These are phyloP conservation scores for Macrotis lagotis DNA, from an alignment of 2,113 vertebrate species.

Conservation along the genomic window DNA sequence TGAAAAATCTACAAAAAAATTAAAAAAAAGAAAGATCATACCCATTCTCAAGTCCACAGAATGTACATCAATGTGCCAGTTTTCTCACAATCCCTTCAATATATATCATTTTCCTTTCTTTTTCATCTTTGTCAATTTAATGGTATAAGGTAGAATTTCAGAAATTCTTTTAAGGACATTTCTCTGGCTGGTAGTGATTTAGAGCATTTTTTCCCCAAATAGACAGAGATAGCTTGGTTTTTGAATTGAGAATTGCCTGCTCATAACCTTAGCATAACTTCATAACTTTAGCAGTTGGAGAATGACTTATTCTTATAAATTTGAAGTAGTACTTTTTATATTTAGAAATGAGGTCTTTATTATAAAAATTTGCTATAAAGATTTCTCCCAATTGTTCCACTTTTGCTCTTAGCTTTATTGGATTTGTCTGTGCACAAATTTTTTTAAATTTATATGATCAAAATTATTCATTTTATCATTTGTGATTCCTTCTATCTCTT, in stretches of 20 bases:
- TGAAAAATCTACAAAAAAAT: no score
- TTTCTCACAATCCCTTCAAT: not conserved
- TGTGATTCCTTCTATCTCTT: not conserved
- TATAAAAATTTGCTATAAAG: not conserved
- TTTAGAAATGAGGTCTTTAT: not conserved
- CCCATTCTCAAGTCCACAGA: no score
- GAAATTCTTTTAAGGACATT: not conserved
- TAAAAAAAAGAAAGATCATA: no score
- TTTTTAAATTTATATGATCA: not conserved
- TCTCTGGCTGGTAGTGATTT: not conserved
- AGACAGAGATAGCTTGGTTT: not conserved
- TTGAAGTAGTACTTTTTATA: not conserved
- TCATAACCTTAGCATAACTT: not conserved
- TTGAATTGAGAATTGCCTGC: not conserved
- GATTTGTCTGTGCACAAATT: not conserved
- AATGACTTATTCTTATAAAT: not conserved
- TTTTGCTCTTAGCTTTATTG: not conserved
- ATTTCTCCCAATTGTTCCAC: not conserved
- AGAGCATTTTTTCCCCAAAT: not conserved
- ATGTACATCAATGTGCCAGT: not conserved
- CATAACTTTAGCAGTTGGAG: not conserved
- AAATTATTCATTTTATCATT: not conserved
- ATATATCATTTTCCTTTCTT: not conserved
- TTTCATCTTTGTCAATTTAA: not conserved
- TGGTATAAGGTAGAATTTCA: not conserved